phyloP scores from a whole-genome alignment of 2,888 invertebrate genomes.

The Acleris sparsana region DNA sequence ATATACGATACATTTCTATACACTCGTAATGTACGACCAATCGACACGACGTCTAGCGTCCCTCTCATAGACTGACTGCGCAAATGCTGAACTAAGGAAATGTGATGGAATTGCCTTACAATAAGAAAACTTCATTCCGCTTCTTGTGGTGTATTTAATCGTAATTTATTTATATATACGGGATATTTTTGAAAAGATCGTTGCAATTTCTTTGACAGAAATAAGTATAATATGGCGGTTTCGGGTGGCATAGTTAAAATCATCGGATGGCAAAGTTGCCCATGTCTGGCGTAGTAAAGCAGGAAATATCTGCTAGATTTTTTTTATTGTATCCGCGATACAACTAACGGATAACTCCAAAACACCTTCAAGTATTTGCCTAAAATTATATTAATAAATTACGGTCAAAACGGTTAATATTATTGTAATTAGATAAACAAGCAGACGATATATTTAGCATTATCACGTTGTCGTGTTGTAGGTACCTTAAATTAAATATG shows the following conservation, averaged over 20 bases:
- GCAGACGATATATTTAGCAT: slow-evolving; percentile 32
- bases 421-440: slow-evolving; percentile 25
- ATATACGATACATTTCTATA: too few relatives aligned
- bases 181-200: too few relatives aligned
- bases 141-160: too few relatives aligned
- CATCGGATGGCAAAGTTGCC: background rate
- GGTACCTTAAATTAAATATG: slow-evolving; percentile 37
- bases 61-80: too few relatives aligned
- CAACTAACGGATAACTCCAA: background rate
- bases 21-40: too few relatives aligned
- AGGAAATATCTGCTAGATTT: background rate
- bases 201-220: too few relatives aligned
- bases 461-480: slow-evolving; percentile 34
- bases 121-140: too few relatives aligned
- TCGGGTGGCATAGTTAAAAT: background rate
- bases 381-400: slow-evolving; percentile 16
- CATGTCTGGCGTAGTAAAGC: background rate
- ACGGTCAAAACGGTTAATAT: slow-evolving; percentile 23
- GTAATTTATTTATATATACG: too few relatives aligned
- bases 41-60: too few relatives aligned
- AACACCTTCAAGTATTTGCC: slow-evolving; percentile 23
- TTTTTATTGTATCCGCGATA: slow-evolving; percentile 4
- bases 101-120: too few relatives aligned
- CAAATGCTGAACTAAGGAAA: too few relatives aligned
- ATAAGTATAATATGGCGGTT: background rate